Base-by-base conservation (phyloP, 2,113 vertebrate species). In the Ascaphus truei region DNA sequence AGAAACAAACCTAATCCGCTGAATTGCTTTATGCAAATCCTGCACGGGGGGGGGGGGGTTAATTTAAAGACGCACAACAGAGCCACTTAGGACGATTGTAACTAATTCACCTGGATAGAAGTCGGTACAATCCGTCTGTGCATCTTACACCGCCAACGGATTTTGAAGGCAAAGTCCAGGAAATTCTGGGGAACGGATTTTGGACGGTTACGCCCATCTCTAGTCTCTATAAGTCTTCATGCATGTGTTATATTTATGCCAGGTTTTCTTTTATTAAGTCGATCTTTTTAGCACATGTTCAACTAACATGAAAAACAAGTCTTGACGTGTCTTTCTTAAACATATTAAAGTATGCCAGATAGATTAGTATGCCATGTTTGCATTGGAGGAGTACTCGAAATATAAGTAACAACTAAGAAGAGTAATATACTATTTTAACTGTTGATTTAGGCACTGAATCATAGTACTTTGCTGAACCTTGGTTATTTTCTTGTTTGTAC, bases 401-500 rank as follows among this genome's bases (percentile, higher is more conserved):
- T 62, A 27, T 18, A 76, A 77, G 18, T 8, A 75, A 72, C 7
- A 67, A 73, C 71, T 67, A 75, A 75, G 67, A 68, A 48, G 53
- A 68, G 53, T 55, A 76, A 58, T 71, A 56, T 64, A 11, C 0
- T 29, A 2, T 5, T 72, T 68, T 47, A 43, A n/a, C 52, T 71
- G 13, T 72, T 76, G 73, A 58, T 79, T 68, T 52, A 77, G 12
- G 34, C 66, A 60, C 67, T 36, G 62, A 71, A 73, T 67, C 69
- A 66, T 61, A 55, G 72, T 1, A 1, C 41, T 80, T 78, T 74
- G 79, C 79, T 48, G 74, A 31, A 71, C 75, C 20, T 68, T 56
- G 66, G 45, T 67, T 41, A 62, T 74, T 71, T 68, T 72, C 72
- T 72, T 15, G 30, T 68, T 77, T 72, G 18, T 30, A 75, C 65